phyloP scores from a whole-genome alignment of 92 coral and sea anemone species.

The Zoanthus sansibaricus region DNA sequence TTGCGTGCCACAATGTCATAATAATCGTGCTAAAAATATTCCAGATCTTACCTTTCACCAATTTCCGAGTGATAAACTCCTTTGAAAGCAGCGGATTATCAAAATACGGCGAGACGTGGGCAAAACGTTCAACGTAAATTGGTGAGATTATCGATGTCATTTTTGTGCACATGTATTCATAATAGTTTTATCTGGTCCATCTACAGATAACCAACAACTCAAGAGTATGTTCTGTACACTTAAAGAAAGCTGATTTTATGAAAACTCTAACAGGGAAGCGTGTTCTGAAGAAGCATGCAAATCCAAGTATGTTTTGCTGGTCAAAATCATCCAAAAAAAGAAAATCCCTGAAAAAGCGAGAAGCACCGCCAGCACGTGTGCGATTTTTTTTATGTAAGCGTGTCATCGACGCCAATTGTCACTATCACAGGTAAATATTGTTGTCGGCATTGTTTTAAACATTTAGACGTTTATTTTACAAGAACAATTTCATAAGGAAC shows the following conservation, averaged over 20 bases:
- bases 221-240: slow-evolving; percentile 59
- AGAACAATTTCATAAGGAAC: background rate
- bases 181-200: slow-evolving; percentile 48
- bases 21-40: too few species aligned
- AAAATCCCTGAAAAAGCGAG: slow-evolving; percentile 48
- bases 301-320: slow-evolving; percentile 30
- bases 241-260: slow-evolving; percentile 38
- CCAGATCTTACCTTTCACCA: slow-evolving; percentile 5
- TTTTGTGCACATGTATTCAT: slow-evolving; percentile 37
- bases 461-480: background rate
- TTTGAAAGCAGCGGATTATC: slow-evolving; percentile 61
- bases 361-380: slow-evolving; percentile 47
- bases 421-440: slow-evolving; percentile 48
- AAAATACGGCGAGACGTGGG: slow-evolving; percentile 69
- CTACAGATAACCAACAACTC: slow-evolving; percentile 45
- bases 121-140: slow-evolving; percentile 35
- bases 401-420: slow-evolving; percentile 44
- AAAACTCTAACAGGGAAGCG: slow-evolving; percentile 49
- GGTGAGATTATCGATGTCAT: slow-evolving; percentile 6
- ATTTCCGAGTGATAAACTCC: slow-evolving; percentile 61
- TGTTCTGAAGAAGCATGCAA: slow-evolving; percentile 50
- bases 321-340: background rate
- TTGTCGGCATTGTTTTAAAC: slow-evolving; percentile 43
- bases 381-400: slow-evolving; percentile 38
- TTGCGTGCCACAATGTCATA: too few species aligned